These are phyloP conservation scores for Charaxes varanes DNA, from an alignment of 1,140 invertebrate species.

Conservation along the genomic window DNA sequence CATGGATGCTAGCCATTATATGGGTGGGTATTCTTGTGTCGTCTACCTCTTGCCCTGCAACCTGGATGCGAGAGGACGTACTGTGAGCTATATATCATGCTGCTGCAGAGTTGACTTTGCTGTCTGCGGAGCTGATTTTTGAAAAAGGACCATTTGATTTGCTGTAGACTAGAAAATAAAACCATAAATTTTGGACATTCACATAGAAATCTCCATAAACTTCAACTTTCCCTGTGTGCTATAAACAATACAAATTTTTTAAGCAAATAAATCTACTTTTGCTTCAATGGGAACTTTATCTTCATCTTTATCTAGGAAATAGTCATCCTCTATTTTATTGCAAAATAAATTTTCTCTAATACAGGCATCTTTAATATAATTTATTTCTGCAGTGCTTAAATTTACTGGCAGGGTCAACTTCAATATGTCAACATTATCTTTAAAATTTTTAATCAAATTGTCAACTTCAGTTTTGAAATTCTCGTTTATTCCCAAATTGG, in stretches of 20 bases:
- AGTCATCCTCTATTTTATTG: conserved; percentile 32
- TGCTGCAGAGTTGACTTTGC: no score
- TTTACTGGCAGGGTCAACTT: conserved; percentile 40
- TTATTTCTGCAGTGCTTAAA: conserved; percentile 43
- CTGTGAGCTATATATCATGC: no score
- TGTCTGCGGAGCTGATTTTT: no score
- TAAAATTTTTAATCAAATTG: conserved; percentile 48
- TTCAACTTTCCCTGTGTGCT: neutral
- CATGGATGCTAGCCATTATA: no score
- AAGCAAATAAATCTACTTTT: conserved; percentile 7
- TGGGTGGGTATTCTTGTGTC: no score
- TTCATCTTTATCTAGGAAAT: conserved; percentile 32
- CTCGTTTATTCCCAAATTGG: conserved; percentile 29
- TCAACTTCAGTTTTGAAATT: conserved; percentile 59
- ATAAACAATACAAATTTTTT: no score
- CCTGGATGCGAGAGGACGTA: no score
- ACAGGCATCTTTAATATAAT: conserved; percentile 52
- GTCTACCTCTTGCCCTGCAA: no score
- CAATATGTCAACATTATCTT: conserved; percentile 43
- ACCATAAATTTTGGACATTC: no score
- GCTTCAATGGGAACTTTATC: conserved; percentile 9
- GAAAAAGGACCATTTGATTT: no score
- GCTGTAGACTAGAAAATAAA: no score
- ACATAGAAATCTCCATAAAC: neutral
- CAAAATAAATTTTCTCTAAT: conserved; percentile 50